phyloP scores from a whole-genome alignment of 2,113 vertebrate genomes.

The Neolamprologus sp. region DNA sequence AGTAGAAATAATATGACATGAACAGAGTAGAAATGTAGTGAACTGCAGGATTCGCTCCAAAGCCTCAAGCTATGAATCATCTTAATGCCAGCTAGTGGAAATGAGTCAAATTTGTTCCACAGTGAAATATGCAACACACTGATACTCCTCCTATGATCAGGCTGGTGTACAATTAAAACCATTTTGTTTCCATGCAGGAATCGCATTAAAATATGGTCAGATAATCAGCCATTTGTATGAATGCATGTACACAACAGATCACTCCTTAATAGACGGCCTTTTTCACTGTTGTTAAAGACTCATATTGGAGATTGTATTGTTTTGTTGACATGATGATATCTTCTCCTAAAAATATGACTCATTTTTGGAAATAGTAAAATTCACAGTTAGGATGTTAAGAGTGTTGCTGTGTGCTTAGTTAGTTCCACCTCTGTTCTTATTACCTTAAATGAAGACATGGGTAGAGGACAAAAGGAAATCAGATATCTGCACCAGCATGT shows the following conservation, averaged over 20 bases:
- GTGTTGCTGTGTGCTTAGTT: not conserved
- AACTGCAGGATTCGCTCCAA: slow-evolving; percentile 38
- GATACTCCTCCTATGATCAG: slow-evolving; percentile 16
- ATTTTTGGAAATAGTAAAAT: not conserved
- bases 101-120: slow-evolving; percentile 62
- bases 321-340: not conserved
- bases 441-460: slow-evolving; percentile 48
- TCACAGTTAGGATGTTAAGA: not conserved
- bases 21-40: slow-evolving; percentile 6
- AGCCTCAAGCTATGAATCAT: slow-evolving; percentile 52
- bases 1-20: not conserved
- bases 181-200: slow-evolving; percentile 38
- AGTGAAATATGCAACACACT: slow-evolving; percentile 38
- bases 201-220: slow-evolving; percentile 2
- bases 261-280: not conserved
- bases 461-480: slow-evolving; percentile 48
- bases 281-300: not conserved
- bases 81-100: slow-evolving; percentile 60
- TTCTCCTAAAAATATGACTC: not conserved
- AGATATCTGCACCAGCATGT: slow-evolving; percentile 45
- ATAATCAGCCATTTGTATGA: slow-evolving; percentile 8
- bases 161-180: slow-evolving; percentile 24
- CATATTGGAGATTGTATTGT: not conserved
- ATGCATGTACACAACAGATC: not conserved
- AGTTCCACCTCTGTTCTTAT: slow-evolving; percentile 19